Conservation (phyloP, 2,113 vertebrate genomes). For the Seriola quinqueradiata region DNA sequence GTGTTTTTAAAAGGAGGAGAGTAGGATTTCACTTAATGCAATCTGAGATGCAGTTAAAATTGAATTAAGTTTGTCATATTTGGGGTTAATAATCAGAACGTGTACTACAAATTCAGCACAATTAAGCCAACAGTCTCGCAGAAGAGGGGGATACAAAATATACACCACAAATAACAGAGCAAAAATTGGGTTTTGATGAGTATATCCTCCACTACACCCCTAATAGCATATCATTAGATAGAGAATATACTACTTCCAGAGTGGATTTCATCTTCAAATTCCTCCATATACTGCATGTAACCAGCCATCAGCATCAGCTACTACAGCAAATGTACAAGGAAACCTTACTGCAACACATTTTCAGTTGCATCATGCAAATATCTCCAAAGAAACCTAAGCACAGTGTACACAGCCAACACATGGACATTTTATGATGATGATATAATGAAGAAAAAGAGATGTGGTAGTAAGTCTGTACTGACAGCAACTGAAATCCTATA, state of each 20-base stretch:
- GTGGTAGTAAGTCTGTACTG: no score
- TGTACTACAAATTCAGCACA: neutral
- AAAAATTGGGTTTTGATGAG: neutral
- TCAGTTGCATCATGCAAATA: conserved; percentile 26
- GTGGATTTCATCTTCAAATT: neutral
- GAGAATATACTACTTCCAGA: neutral
- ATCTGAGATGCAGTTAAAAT: neutral
- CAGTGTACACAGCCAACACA: neutral
- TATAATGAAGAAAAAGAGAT: neutral
- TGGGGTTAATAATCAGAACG: neutral
- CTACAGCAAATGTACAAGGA: neutral
- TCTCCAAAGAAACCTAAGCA: neutral
- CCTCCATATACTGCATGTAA: neutral
- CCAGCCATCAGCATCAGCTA: neutral
- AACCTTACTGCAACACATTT: neutral
- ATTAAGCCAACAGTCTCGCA: neutral
- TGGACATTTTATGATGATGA: neutral
- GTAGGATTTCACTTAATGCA: neutral
- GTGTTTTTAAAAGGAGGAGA: neutral
- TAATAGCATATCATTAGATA: neutral
- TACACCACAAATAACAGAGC: neutral
- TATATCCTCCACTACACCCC: neutral
- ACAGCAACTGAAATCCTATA: neutral
- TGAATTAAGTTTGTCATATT: neutral
- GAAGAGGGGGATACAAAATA: neutral